Percentiles rank a stretch among this genome's conserved stretches.
Conservation (phyloP, 2,888 invertebrate genomes). For the Coremacera marginata region DNA sequence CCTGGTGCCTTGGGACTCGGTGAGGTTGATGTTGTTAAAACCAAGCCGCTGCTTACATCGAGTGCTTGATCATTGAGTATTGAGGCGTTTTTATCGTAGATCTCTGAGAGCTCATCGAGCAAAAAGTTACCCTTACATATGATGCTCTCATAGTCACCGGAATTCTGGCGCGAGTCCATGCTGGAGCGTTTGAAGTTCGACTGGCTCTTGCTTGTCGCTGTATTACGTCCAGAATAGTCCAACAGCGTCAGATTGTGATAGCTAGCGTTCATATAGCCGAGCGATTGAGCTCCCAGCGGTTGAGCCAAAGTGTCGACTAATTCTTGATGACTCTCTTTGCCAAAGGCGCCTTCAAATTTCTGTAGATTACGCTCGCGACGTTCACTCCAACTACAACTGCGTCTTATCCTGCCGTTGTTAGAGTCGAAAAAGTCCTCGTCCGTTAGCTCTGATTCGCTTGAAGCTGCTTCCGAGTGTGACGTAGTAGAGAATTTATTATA, state of each 20-base stretch:
- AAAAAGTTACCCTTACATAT: constrained; percentile 65
- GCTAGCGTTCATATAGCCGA: constrained; percentile 72
- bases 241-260: constrained; percentile 75
- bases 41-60: not conserved
- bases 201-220: constrained; percentile 32
- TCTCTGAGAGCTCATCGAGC: constrained; percentile 70
- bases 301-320: not conserved
- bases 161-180: constrained; percentile 50
- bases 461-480: constrained; percentile 18
- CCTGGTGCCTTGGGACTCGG: constrained; percentile 48
- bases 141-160: constrained; percentile 58
- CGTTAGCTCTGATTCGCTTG: constrained; percentile 48
- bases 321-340: constrained; percentile 27
- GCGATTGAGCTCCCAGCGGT: constrained; percentile 39
- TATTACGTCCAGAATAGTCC: constrained; percentile 70
- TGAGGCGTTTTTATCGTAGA: constrained; percentile 73
- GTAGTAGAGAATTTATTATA: constrained; percentile 24
- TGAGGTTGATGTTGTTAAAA: not conserved
- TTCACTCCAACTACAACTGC: constrained; percentile 63
- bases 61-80: constrained; percentile 71
- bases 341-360: constrained; percentile 39
- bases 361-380: constrained; percentile 48
- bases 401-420: constrained; percentile 50
- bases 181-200: constrained; percentile 48
- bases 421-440: constrained; percentile 49